Percentiles rank a stretch among this genome's conserved stretches.
These are phyloP conservation scores for Papilio helenus DNA, from an alignment of 1,140 invertebrate genomes.

Conservation along the genomic window DNA sequence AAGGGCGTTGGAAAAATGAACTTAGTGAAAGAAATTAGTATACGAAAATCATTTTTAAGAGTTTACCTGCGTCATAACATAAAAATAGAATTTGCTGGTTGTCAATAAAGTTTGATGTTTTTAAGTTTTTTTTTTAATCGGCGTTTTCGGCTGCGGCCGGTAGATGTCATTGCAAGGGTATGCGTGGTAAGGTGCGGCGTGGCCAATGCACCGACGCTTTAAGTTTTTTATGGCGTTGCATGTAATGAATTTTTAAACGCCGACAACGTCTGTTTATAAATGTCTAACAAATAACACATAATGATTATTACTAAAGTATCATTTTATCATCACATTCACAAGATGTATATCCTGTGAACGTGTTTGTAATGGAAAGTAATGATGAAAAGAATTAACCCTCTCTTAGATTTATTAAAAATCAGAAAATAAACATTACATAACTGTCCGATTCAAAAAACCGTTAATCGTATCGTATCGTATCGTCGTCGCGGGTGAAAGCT, in stretches of 20 bases:
- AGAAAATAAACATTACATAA: too few species aligned
- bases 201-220: slow-evolving; percentile 20
- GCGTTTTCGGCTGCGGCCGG: slow-evolving; percentile 71
- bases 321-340: background rate
- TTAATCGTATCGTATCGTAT: too few species aligned
- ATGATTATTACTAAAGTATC: background rate
- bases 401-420: background rate
- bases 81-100: slow-evolving; percentile 67
- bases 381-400: background rate
- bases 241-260: slow-evolving; percentile 29
- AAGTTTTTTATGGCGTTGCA: slow-evolving; percentile 14
- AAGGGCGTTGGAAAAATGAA: background rate
- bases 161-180: slow-evolving; percentile 78
- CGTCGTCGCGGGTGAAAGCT: too few species aligned
- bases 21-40: background rate
- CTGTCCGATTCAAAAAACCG: too few species aligned
- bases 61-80: slow-evolving; percentile 67
- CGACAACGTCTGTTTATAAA: background rate
- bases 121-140: slow-evolving; percentile 61
- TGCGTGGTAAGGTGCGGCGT: slow-evolving; percentile 29
- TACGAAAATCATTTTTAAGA: slow-evolving; percentile 3
- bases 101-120: slow-evolving; percentile 73
- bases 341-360: background rate
- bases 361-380: background rate
- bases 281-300: slow-evolving; percentile 14